Conservation (phyloP, 2,888 invertebrate genomes). For the Lasioglossum pauxillum region DNA sequence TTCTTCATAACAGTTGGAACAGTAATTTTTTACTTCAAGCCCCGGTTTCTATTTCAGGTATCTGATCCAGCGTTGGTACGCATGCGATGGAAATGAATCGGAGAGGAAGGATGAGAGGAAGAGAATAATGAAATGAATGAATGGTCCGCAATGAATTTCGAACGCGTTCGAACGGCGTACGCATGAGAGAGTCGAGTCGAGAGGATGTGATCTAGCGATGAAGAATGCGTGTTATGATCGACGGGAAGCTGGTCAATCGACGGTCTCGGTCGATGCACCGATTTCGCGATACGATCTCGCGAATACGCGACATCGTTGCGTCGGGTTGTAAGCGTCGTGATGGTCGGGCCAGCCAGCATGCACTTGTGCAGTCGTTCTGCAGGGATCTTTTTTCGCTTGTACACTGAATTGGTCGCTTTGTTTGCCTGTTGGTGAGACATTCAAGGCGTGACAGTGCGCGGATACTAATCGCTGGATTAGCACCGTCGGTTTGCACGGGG, state of each 20-base stretch:
- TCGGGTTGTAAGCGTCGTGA: slow-evolving; percentile 38
- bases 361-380: slow-evolving; percentile 23
- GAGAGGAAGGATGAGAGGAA: background rate
- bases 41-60: background rate
- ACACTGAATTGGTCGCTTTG: background rate
- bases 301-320: background rate
- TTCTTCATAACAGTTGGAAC: background rate
- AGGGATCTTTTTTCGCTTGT: background rate
- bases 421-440: slow-evolving; percentile 17
- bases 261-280: slow-evolving; percentile 46
- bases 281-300: slow-evolving; percentile 39
- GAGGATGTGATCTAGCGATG: slow-evolving; percentile 16
- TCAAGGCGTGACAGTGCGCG: slow-evolving; percentile 20
- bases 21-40: background rate
- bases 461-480: slow-evolving; percentile 16
- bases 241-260: slow-evolving; percentile 26
- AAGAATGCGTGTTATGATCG: slow-evolving; percentile 32
- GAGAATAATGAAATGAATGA: background rate
- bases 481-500: background rate
- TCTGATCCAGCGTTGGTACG: background rate
- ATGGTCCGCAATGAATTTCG: slow-evolving; percentile 27
- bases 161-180: slow-evolving; percentile 14
- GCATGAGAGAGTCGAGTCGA: slow-evolving; percentile 4
- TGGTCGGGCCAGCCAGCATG: slow-evolving; percentile 32
- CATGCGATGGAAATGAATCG: slow-evolving; percentile 34